These are phyloP conservation scores for Scarus forsteni DNA, from an alignment of 2,797 vertebrate species.

Conservation along the genomic window DNA sequence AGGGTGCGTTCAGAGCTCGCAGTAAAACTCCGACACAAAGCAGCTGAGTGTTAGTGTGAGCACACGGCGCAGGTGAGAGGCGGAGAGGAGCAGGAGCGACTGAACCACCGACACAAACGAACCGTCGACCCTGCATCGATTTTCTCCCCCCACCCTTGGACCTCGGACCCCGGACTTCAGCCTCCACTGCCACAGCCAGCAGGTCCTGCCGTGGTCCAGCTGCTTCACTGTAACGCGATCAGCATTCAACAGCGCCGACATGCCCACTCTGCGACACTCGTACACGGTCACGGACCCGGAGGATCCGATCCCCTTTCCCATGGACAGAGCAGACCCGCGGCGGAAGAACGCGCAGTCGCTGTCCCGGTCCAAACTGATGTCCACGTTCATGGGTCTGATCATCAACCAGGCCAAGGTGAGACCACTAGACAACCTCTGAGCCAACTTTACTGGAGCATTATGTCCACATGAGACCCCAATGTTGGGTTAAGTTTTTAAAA, in stretches of 20 bases:
- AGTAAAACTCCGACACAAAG: slow-evolving; percentile 45
- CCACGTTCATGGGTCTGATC: slow-evolving; percentile 88
- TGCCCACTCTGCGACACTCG: slow-evolving; percentile 85
- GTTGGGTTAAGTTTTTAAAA: background rate
- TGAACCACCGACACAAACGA: background rate
- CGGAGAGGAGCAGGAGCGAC: background rate
- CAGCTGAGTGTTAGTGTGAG: background rate
- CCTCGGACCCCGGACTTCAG: background rate
- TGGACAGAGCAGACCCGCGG: slow-evolving; percentile 46
- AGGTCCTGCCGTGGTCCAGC: background rate
- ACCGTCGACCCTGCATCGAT: background rate
- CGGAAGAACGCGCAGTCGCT: slow-evolving; percentile 75
- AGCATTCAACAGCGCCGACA: slow-evolving; percentile 15
- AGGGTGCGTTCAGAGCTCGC: slow-evolving; percentile 42
- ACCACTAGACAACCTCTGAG: slow-evolving; percentile 14
- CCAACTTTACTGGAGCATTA: background rate
- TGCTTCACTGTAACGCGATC: slow-evolving; percentile 3
- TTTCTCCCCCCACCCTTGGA: background rate
- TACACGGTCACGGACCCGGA: slow-evolving; percentile 87
- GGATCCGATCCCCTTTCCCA: slow-evolving; percentile 34
- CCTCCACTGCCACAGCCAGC: background rate
- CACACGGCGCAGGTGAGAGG: background rate
- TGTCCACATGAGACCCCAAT: background rate
- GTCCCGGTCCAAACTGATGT: slow-evolving; percentile 85
- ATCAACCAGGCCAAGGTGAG: slow-evolving; percentile 92